phyloP scores from a whole-genome alignment of 2,113 vertebrate species.

The Hucho hucho region DNA sequence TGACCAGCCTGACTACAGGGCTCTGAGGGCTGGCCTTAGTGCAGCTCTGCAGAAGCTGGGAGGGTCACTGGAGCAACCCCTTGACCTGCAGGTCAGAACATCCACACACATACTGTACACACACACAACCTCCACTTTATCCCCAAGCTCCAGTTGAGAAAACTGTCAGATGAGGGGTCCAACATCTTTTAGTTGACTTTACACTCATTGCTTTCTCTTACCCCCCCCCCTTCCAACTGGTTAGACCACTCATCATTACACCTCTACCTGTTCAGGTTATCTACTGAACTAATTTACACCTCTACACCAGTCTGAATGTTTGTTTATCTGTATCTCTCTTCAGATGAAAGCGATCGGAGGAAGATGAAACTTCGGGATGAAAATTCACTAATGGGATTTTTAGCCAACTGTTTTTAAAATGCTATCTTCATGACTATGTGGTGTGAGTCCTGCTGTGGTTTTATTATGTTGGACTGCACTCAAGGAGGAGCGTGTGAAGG shows the following conservation, averaged over 20 bases:
- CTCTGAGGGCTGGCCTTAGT: conserved; percentile 67
- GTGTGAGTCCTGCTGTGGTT: neutral
- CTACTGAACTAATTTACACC: neutral
- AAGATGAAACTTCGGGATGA: neutral
- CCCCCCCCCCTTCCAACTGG: too few relatives aligned
- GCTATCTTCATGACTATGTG: neutral
- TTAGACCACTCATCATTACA: too few relatives aligned
- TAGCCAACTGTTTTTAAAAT: neutral
- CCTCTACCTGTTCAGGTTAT: too few relatives aligned
- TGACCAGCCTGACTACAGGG: conserved; percentile 79
- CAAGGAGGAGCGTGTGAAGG: neutral
- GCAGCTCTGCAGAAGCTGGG: conserved; percentile 67
- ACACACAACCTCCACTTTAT: neutral
- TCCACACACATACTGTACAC: neutral
- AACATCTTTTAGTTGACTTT: too few relatives aligned
- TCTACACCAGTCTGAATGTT: neutral
- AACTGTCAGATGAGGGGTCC: too few relatives aligned
- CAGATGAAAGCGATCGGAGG: neutral
- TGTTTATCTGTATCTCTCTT: neutral
- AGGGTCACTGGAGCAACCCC: conserved; percentile 44
- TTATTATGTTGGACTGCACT: neutral
- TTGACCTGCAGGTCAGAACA: conserved; percentile 57
- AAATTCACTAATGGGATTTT: neutral
- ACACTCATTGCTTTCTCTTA: too few relatives aligned
- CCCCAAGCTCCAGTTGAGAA: too few relatives aligned